A percentile compares a stretch with the other conserved stretches of the same genome.
These are phyloP conservation scores for Amazona ochrocephala DNA, from an alignment of 2,797 vertebrate species.

Conservation along the genomic window DNA sequence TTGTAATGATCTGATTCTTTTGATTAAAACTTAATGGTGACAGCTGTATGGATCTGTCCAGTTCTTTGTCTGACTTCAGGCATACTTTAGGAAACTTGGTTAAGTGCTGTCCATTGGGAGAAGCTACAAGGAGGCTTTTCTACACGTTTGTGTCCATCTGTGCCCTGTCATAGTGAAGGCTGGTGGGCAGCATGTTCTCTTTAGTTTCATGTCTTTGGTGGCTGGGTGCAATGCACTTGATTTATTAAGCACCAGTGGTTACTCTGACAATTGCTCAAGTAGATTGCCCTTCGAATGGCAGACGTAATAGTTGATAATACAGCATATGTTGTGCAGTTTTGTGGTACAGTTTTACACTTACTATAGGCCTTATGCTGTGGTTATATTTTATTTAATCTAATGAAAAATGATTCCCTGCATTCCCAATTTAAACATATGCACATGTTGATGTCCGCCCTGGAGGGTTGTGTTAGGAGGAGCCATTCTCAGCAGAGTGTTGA, in stretches of 20 bases:
- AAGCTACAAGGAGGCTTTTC: background rate
- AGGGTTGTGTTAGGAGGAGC: background rate
- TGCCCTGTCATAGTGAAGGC: background rate
- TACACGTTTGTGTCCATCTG: background rate
- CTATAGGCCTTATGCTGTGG: background rate
- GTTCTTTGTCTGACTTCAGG: background rate
- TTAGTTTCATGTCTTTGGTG: background rate
- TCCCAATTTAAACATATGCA: fast-evolving
- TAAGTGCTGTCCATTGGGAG: background rate
- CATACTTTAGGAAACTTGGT: background rate
- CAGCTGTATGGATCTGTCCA: background rate
- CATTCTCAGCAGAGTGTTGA: background rate
- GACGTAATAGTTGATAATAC: background rate
- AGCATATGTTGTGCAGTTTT: background rate
- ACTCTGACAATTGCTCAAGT: background rate
- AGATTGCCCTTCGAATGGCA: background rate
- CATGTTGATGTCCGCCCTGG: background rate
- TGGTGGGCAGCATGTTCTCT: background rate
- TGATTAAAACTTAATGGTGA: background rate
- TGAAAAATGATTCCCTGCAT: background rate
- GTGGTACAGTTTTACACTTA: background rate
- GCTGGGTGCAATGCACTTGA: background rate
- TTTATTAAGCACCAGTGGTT: background rate
- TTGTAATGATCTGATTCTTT: background rate
- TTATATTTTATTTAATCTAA: background rate